Base-by-base conservation (phyloP, 1,140 invertebrate genomes). In the Sitophilus oryzae region DNA sequence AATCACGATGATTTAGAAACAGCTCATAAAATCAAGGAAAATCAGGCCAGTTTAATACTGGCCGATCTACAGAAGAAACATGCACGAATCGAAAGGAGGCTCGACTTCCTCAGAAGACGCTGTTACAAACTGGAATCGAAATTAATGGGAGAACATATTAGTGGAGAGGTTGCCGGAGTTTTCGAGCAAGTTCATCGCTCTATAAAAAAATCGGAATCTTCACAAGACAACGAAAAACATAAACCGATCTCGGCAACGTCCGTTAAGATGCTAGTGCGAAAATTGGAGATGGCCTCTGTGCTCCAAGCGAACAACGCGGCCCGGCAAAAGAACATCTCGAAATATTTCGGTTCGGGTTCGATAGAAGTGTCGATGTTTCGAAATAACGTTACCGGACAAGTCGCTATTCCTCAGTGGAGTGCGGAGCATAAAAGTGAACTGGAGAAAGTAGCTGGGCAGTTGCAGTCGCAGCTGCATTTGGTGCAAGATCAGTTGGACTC, bases 401-500 rank as follows among this genome's bases (percentile, higher is more conserved):
- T 64, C 49, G 78, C 69, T 65, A 73, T 74, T 67, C 79, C 76
- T 15, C 69, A 73, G 65, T 77, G 72, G 67, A 69, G 53, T 61
- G 67, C 48, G 62, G 75, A 55, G 71, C 70, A 60, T 52, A 77
- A 70, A 64, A 73, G 71, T 59, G 81, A 74, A 57, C 64, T 88
- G 30, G 79, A 84, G 53, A 79, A 79, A 45, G 80, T 86, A 1
- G 76, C 83, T 6, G 86, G 86, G 25, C 78, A 82, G 15, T 73
- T 92, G 36, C 73, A 80, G 8, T 81, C 79, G 1, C 86, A 89
- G 69, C 67, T 91, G 50, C 76, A 79, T 21, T 74, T 86, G 50
- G 77, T 91, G 38, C 83, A 91, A 64, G 73, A 77, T 41, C 80
- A 82, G 61, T 73, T 93, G 40, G 93, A 96, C 74, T 93, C 91